Conservation (phyloP, 2,797 vertebrate species). For the Paramormyrops hopkinsi region DNA sequence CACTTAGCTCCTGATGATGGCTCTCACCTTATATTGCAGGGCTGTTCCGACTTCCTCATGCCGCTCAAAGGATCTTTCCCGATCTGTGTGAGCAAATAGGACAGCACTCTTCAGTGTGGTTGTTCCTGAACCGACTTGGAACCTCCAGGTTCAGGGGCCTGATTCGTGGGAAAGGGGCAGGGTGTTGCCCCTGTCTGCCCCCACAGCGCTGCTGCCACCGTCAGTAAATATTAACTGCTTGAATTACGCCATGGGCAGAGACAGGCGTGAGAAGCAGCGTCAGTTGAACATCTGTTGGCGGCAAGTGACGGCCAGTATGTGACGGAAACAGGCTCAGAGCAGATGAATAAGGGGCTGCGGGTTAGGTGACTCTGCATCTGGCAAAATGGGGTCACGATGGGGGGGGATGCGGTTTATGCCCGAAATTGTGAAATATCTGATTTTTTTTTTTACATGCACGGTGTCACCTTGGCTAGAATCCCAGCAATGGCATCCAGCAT, state of each 20-base stretch:
- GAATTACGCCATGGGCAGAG: constrained; percentile 32
- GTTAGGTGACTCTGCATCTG: background rate
- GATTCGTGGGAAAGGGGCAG: constrained; percentile 15
- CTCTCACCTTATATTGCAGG: background rate
- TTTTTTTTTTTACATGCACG: background rate
- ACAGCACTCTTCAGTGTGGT: background rate
- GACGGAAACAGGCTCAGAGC: background rate
- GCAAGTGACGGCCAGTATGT: constrained; percentile 17
- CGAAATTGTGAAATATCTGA: background rate
- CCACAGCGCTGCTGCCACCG: background rate
- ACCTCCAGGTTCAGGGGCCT: background rate
- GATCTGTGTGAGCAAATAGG: background rate
- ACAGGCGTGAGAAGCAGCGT: constrained; percentile 29
- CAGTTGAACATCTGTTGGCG: constrained; percentile 39
- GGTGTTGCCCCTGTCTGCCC: background rate
- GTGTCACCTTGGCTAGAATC: background rate
- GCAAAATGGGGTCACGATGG: background rate
- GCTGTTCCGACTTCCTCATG: background rate
- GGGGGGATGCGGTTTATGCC: background rate
- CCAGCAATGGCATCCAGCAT: background rate
- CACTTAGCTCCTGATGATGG: background rate
- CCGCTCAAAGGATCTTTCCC: background rate
- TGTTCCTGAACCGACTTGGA: background rate
- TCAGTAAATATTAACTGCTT: constrained; percentile 40
- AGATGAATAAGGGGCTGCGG: background rate